Evolutionary conservation across 2,888 invertebrate species (phyloP).

Genomic region (Parthenolecanium corni): DNA sequence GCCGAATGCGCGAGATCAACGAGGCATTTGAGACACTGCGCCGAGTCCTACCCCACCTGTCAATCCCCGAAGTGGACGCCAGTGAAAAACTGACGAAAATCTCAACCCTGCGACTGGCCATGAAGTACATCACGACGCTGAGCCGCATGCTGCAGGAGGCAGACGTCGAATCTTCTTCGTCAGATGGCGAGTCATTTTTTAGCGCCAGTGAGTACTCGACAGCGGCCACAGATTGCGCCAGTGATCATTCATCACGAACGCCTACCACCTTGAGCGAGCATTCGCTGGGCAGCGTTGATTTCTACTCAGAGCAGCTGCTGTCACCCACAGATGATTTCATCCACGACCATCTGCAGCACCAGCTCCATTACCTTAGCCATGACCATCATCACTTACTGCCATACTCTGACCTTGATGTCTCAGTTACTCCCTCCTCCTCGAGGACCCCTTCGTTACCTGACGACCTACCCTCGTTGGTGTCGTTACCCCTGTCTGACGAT

Average conservation of each 20-base stretch:
- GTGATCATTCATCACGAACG: background rate
- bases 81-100: slow-evolving; percentile 81
- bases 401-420: slow-evolving; percentile 1
- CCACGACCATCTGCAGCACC: background rate
- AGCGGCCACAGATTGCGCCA: slow-evolving; percentile 5
- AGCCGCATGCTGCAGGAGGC: slow-evolving; percentile 48
- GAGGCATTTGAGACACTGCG: slow-evolving; percentile 73
- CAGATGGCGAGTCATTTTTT: slow-evolving; percentile 8
- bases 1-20: slow-evolving; percentile 82
- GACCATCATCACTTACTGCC: background rate
- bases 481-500: slow-evolving; percentile 18
- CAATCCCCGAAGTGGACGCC: slow-evolving; percentile 31
- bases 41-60: slow-evolving; percentile 55
- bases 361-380: too few species aligned
- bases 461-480: background rate
- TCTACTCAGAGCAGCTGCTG: slow-evolving; percentile 17
- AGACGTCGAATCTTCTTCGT: slow-evolving; percentile 1
- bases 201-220: slow-evolving; percentile 23
- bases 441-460: background rate
- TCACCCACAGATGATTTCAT: slow-evolving; percentile 19
- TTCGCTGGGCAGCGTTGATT: slow-evolving; percentile 9
- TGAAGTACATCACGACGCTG: slow-evolving; percentile 72
- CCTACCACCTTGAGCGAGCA: slow-evolving; percentile 12
- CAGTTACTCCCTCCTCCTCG: background rate
- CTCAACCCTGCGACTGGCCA: slow-evolving; percentile 71